Conservation (phyloP, 1,140 invertebrate species). For the Eubasilissa regina region DNA sequence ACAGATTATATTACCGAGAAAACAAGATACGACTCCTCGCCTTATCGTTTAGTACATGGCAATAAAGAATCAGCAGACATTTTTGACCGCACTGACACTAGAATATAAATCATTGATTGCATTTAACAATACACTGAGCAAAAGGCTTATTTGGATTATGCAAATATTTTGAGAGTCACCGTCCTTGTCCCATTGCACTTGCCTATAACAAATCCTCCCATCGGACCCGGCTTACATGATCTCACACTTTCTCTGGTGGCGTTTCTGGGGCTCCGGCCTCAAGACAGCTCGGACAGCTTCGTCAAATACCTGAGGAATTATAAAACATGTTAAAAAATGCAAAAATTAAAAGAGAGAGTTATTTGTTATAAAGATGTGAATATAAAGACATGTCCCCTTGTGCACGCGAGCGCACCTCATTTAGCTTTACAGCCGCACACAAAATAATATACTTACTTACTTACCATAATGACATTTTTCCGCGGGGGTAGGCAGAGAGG, state of each 20-base stretch:
- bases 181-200: conserved; percentile 5
- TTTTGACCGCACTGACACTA: neutral
- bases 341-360: neutral
- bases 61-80: neutral
- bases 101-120: neutral
- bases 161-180: neutral
- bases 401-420: too few relatives aligned
- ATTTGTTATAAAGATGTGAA: too few relatives aligned
- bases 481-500: too few relatives aligned
- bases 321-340: neutral
- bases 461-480: too few relatives aligned
- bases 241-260: conserved; percentile 92
- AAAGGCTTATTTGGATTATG: conserved; percentile 35
- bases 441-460: too few relatives aligned
- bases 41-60: neutral
- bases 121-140: conserved; percentile 29
- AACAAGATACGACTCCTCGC: neutral
- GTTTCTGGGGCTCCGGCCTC: conserved; percentile 92
- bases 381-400: too few relatives aligned
- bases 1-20: neutral
- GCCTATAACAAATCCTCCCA: conserved; percentile 15
- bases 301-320: conserved; percentile 87
- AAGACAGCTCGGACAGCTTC: conserved; percentile 96
- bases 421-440: too few relatives aligned
- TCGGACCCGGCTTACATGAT: conserved; percentile 78